Evolutionary conservation across 2,113 vertebrate species (phyloP).

Genomic region (Oreochromis spilurus): DNA sequence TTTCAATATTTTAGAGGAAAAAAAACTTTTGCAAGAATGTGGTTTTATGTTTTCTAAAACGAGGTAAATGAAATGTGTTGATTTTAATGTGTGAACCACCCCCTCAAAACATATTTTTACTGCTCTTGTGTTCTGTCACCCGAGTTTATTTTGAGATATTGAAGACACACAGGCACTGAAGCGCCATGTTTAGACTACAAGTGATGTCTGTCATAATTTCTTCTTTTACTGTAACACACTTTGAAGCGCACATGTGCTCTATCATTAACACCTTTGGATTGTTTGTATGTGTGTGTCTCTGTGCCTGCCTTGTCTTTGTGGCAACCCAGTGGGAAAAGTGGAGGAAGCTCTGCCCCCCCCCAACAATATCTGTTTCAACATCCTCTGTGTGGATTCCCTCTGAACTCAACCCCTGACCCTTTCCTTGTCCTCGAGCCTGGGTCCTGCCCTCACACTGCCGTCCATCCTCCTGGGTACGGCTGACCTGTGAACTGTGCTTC

Average conservation of each 20-base stretch:
- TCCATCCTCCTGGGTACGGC: slow-evolving; percentile 53
- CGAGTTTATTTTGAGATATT: neutral
- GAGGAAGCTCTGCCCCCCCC: slow-evolving; percentile 17
- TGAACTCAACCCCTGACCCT: slow-evolving; percentile 65
- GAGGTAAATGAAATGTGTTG: neutral
- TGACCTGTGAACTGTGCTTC: slow-evolving; percentile 67
- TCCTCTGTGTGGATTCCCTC: slow-evolving; percentile 57
- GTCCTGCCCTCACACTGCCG: slow-evolving; percentile 38
- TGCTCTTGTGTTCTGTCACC: neutral
- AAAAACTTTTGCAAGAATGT: neutral
- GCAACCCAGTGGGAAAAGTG: neutral
- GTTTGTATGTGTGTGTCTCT: neutral
- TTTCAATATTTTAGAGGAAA: neutral
- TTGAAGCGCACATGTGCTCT: neutral
- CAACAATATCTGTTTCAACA: slow-evolving; percentile 55
- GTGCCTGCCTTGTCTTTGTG: neutral
- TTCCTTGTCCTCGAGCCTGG: slow-evolving; percentile 50
- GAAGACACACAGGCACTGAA: neutral
- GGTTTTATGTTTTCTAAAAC: neutral
- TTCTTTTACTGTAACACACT: neutral
- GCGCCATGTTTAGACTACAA: slow-evolving; percentile 1
- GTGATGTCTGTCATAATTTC: neutral
- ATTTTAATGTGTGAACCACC: neutral
- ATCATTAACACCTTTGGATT: slow-evolving; percentile 10
- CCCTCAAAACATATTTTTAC: neutral